Conservation (phyloP, 1,140 invertebrate genomes). For the Cydia pomonella region DNA sequence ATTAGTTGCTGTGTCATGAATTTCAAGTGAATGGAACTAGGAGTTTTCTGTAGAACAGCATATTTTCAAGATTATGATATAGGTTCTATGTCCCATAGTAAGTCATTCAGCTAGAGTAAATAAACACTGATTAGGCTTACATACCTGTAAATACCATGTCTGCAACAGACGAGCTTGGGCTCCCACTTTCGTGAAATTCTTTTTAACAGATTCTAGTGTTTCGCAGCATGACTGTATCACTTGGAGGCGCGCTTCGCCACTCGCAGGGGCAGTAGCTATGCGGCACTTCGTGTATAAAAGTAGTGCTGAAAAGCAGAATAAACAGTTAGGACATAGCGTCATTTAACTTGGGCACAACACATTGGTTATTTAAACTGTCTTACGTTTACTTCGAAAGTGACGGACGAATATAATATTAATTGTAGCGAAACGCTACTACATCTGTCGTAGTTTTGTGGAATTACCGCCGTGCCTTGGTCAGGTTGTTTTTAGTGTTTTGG, state of each 20-base stretch:
- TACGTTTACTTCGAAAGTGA: no score
- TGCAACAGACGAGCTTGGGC: slow-evolving; percentile 87
- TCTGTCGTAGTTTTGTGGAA: no score
- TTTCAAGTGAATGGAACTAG: no score
- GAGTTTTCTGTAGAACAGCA: no score
- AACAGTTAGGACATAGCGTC: neutral
- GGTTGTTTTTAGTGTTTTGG: no score
- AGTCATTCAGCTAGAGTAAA: neutral
- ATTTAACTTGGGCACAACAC: neutral
- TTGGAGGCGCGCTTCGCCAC: slow-evolving; percentile 75
- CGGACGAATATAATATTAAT: no score
- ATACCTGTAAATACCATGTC: slow-evolving; percentile 85
- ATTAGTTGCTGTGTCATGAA: no score
- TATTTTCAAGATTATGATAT: no score
- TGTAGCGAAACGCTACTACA: no score
- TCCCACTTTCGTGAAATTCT: slow-evolving; percentile 87
- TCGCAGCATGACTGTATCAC: slow-evolving; percentile 84
- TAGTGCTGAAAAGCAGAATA: slow-evolving; percentile 63
- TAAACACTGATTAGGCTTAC: slow-evolving; percentile 20
- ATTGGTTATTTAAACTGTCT: no score
- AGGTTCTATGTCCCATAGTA: no score
- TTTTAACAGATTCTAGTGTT: slow-evolving; percentile 84
- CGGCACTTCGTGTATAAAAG: slow-evolving; percentile 85
- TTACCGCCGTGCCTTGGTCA: no score
- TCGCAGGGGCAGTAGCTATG: slow-evolving; percentile 82